phyloP scores from a whole-genome alignment of 2,888 invertebrate genomes.

The Monoplex corrugatus region DNA sequence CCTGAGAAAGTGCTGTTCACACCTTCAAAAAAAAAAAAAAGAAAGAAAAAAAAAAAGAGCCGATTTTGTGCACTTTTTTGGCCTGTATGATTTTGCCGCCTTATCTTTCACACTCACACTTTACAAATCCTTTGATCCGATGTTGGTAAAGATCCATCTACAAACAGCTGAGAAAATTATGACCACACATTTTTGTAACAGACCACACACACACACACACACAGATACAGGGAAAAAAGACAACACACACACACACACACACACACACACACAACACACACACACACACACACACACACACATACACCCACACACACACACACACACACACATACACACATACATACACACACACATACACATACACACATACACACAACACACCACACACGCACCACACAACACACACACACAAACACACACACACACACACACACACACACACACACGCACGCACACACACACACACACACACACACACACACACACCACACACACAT shows the following conservation, averaged over 20 bases:
- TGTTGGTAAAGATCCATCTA: too few species aligned
- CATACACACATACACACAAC: neutral
- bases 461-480: neutral
- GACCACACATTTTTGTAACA: too few species aligned
- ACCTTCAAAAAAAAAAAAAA: too few species aligned
- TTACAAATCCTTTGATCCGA: too few species aligned
- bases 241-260: slow-evolving; percentile 6
- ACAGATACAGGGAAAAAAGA: neutral
- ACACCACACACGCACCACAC: neutral
- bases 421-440: slow-evolving; percentile 22
- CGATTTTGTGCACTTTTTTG: too few species aligned
- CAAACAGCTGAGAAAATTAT: too few species aligned
- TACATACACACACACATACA: neutral
- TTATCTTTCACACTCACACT: too few species aligned
- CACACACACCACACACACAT: too few species aligned
- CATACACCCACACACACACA: neutral
- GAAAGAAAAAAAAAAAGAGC: too few species aligned
- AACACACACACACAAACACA: too few species aligned
- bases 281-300: neutral
- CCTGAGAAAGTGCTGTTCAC: too few species aligned
- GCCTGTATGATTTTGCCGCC: too few species aligned
- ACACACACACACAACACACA: neutral
- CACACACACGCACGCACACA: neutral
- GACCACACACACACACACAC: slow-evolving; percentile 5
- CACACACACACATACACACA: slow-evolving; percentile 1